Percentiles rank a stretch among this genome's conserved stretches.
These are phyloP conservation scores for Halocaridina rubra DNA, from an alignment of 2,888 invertebrate genomes.

Conservation along the genomic window DNA sequence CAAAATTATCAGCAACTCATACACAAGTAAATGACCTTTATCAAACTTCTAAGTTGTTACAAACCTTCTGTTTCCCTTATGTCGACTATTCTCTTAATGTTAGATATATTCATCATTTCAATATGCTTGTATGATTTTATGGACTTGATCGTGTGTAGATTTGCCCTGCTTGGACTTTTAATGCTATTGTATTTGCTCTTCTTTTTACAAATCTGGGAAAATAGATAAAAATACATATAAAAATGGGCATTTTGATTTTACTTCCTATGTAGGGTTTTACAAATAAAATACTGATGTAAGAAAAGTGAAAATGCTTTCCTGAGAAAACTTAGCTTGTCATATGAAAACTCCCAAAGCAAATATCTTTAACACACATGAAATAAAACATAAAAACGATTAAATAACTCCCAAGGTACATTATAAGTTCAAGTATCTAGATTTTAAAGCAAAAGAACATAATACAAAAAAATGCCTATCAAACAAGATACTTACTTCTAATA, in stretches of 20 bases:
- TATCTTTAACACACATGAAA: no score
- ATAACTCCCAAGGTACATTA: no score
- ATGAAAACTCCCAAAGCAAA: no score
- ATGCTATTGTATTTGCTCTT: constrained; percentile 78
- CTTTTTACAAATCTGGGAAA: constrained; percentile 73
- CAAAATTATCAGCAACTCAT: no score
- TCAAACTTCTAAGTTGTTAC: no score
- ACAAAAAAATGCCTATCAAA: background rate
- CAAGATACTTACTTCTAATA: constrained; percentile 86
- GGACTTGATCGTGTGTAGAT: constrained; percentile 66
- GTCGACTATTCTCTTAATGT: constrained; percentile 91
- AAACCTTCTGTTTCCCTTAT: constrained; percentile 86
- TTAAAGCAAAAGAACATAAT: background rate
- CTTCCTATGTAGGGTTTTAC: background rate
- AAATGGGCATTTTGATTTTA: no score
- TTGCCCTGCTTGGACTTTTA: constrained; percentile 72
- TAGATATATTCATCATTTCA: constrained; percentile 86
- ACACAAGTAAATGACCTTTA: no score
- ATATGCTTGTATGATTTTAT: constrained; percentile 92
- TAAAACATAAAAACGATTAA: no score
- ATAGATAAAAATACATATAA: background rate
- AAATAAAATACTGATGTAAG: no score
- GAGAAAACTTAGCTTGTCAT: no score
- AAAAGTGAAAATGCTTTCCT: no score
- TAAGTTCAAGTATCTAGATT: no score